These are phyloP conservation scores for Halcyon badia DNA, from an alignment of 2,797 vertebrate species.

Conservation along the genomic window DNA sequence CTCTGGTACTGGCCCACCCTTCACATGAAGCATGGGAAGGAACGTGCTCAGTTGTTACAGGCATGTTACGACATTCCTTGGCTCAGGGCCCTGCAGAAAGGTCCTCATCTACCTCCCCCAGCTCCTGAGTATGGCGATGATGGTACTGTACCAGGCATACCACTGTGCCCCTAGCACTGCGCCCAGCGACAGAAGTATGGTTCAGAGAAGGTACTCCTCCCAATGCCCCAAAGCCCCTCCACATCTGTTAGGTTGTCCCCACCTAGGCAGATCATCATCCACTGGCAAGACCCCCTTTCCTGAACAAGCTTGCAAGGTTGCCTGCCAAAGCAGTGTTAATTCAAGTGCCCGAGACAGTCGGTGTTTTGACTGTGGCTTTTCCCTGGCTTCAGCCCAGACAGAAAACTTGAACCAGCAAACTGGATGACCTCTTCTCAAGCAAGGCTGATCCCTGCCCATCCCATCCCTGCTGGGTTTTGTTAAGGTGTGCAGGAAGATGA, in stretches of 20 bases:
- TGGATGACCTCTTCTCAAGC: not conserved
- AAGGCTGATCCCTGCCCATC: not conserved
- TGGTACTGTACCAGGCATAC: not conserved
- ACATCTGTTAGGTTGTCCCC: not conserved
- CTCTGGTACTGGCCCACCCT: not conserved
- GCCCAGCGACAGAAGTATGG: not conserved
- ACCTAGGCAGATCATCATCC: not conserved
- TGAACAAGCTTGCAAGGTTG: not conserved
- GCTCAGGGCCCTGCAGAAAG: not conserved
- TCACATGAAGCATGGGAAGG: fast-evolving
- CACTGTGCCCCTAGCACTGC: not conserved
- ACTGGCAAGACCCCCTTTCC: not conserved
- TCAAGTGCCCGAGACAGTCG: not conserved
- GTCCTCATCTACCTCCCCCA: not conserved
- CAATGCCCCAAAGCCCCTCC: not conserved
- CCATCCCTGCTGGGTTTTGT: not conserved
- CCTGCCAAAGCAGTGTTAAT: not conserved
- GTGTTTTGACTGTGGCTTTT: not conserved
- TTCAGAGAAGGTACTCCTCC: not conserved
- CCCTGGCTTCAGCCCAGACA: not conserved
- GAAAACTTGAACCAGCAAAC: not conserved
- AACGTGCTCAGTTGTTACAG: not conserved
- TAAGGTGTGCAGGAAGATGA: not conserved
- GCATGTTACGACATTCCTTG: not conserved
- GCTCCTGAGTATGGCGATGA: fast-evolving